Percentiles rank a stretch among this genome's conserved stretches.
These are phyloP conservation scores for Nomada lathburiana DNA, from an alignment of 2,888 invertebrate species.

Conservation along the genomic window DNA sequence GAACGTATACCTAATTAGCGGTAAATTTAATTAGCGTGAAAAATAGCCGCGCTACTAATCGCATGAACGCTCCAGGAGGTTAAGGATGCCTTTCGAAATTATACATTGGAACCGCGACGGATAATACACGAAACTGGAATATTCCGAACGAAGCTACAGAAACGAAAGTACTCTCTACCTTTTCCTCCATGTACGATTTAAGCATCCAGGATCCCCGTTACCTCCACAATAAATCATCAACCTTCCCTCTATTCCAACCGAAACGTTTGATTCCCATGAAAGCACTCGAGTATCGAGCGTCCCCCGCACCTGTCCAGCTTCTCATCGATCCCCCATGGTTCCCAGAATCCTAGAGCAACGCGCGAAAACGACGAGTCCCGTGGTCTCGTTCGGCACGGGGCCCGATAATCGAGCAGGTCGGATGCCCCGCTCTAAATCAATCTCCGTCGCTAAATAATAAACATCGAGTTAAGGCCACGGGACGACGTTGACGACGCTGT, in stretches of 20 bases:
- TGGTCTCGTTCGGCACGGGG: background rate
- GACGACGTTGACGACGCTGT: constrained; percentile 16
- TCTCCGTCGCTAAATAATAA: constrained; percentile 79
- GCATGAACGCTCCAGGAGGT: constrained; percentile 4
- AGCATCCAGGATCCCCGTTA: background rate
- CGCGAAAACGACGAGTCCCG: background rate
- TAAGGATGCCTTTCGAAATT: background rate
- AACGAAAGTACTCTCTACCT: background rate
- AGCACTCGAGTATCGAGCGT: no score
- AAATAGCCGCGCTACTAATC: background rate
- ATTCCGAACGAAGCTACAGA: no score
- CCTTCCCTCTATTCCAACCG: no score
- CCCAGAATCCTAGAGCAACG: background rate
- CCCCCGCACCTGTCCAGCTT: no score
- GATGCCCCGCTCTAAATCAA: constrained; percentile 80
- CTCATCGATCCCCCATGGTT: background rate
- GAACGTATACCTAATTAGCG: constrained; percentile 1
- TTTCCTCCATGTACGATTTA: background rate
- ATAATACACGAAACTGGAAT: no score
- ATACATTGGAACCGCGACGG: background rate
- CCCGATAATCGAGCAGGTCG: constrained; percentile 38
- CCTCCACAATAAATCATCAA: no score
- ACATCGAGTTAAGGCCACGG: constrained; percentile 41
- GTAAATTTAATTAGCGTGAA: constrained; percentile 9
- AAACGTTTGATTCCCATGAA: no score